These are phyloP conservation scores for Zoanthus sociatus DNA, from an alignment of 92 coral and sea anemone species.

Conservation along the genomic window DNA sequence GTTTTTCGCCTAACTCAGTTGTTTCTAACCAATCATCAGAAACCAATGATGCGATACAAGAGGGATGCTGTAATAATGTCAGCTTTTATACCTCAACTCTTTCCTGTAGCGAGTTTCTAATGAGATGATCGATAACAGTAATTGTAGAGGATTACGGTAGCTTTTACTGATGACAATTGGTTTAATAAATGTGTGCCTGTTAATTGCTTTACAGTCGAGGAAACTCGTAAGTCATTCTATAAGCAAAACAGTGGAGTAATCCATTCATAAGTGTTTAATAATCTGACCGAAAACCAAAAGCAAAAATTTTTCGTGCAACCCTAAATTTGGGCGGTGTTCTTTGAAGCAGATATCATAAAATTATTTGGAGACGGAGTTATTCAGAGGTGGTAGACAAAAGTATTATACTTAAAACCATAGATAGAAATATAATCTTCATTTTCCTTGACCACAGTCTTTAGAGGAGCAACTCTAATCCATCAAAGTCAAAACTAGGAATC, in stretches of 20 bases:
- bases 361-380: slow-evolving; percentile 37
- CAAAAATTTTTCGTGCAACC: slow-evolving; percentile 32
- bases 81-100: slow-evolving; percentile 35
- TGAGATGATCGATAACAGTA: slow-evolving; percentile 56
- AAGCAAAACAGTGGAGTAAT: not conserved
- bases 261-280: not conserved
- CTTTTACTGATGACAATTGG: slow-evolving; percentile 53
- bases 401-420: slow-evolving; percentile 34
- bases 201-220: slow-evolving; percentile 37
- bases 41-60: slow-evolving; percentile 22
- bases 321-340: slow-evolving; percentile 37
- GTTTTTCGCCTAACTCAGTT: slow-evolving; percentile 12
- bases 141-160: slow-evolving; percentile 48
- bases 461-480: slow-evolving; percentile 47
- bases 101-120: slow-evolving; percentile 45
- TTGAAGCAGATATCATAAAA: slow-evolving; percentile 44
- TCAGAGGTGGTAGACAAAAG: slow-evolving; percentile 47
- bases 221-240: slow-evolving; percentile 31
- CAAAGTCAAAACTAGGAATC: slow-evolving; percentile 54
- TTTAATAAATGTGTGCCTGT: slow-evolving; percentile 53
- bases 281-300: slow-evolving; percentile 11
- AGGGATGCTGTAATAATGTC: slow-evolving; percentile 22
- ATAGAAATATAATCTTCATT: slow-evolving; percentile 40
- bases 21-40: slow-evolving; percentile 32
- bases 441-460: slow-evolving; percentile 47